Conservation (phyloP, 2,113 vertebrate species). For the Bufo bufo region DNA sequence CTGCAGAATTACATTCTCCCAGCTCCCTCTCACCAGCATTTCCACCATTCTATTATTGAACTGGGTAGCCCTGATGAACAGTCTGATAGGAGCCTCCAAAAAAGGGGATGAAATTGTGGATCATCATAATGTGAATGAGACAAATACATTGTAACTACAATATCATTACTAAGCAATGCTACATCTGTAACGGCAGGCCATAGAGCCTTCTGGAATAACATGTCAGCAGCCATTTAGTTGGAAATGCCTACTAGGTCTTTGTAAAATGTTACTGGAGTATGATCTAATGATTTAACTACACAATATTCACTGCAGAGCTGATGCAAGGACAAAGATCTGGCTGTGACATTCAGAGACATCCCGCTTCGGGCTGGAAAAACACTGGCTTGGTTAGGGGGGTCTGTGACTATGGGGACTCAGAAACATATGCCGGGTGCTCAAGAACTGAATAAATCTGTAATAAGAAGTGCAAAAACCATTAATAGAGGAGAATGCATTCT, state of each 20-base stretch:
- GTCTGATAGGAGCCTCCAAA: too few species aligned
- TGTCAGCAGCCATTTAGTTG: not conserved
- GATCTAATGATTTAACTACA: slow-evolving; percentile 24
- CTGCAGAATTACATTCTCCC: too few species aligned
- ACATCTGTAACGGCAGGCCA: not conserved
- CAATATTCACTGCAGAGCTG: slow-evolving; percentile 2
- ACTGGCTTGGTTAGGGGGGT: slow-evolving; percentile 19
- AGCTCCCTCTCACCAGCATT: too few species aligned
- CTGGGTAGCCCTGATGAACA: too few species aligned
- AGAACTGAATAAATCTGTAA: not conserved
- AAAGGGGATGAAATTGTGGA: too few species aligned
- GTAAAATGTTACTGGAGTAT: slow-evolving; percentile 20
- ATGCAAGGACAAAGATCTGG: not conserved
- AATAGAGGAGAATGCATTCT: not conserved
- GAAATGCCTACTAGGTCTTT: not conserved
- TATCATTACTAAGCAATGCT: not conserved
- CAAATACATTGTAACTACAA: not conserved
- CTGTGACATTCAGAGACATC: slow-evolving; percentile 47
- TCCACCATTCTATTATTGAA: too few species aligned
- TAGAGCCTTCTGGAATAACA: not conserved
- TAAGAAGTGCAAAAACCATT: not conserved
- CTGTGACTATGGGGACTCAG: not conserved
- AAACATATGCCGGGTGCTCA: not conserved
- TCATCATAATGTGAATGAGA: not conserved
- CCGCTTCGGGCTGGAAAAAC: slow-evolving; percentile 35